These are phyloP conservation scores for zebrafish (Danio rerio) DNA, from an alignment of 2,113 vertebrate genomes.

Conservation along the genomic window GRCz12tu NC_133200.1:21594501-21595000, in stretches of 20 bases:
- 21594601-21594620: too few relatives aligned
- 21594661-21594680: too few relatives aligned
- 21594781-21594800: background rate
- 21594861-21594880: background rate
- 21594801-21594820: background rate
- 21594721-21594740: background rate
- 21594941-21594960: slow-evolving; percentile 25
- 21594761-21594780: background rate
- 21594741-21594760: background rate
- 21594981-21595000: slow-evolving; percentile 57
- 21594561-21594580: too few relatives aligned
- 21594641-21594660: too few relatives aligned
- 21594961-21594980: slow-evolving; percentile 49
- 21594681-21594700: too few relatives aligned
- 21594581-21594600: too few relatives aligned
- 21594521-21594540: too few relatives aligned
- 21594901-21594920: slow-evolving; percentile 1
- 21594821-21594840: background rate
- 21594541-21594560: too few relatives aligned
- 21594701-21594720: too few relatives aligned
- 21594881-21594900: background rate
- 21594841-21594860: background rate
- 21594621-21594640: too few relatives aligned
- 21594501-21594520: too few relatives aligned
- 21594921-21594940: slow-evolving; percentile 31